Base-by-base conservation (phyloP, 2,797 vertebrate genomes). In the Lepidocolaptes lacrymiger region DNA sequence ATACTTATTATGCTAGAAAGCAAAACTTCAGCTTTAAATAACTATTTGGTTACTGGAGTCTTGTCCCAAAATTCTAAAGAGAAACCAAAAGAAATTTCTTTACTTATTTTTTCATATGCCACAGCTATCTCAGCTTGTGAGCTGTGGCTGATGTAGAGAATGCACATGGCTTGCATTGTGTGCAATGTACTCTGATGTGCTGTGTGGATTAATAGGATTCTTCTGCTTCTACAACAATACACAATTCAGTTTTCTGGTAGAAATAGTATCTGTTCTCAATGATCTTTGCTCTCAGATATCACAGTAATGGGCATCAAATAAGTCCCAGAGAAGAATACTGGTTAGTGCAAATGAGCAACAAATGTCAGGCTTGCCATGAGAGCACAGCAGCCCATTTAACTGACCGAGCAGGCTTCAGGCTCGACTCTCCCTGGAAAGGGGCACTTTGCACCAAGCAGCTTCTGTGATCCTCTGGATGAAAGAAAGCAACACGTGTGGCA, bases 261-360 rank as follows among this genome's bases (percentile, higher is more conserved):
- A 93, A 96, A 76, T 17, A 76, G 22, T 94, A 88, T 93, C 79
- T 93, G 89, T 64, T 88, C 91, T 85, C 74, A 93, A 76, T 76
- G 93, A 86, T 90, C 94, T 79, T 86, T 90, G 73, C 93, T 97
- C 95, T 96, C 96, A 87, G 88, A 93, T 96, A 90, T 88, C 89
- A 94, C 74, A 91, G 88, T 87, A 95, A 95, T 59, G 71, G 27
- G 20, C 77, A 91, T 89, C 91, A 95, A 93, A 95, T 61, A 84
- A 81, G 59, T 20, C 93, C 88, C 95, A 96, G 91, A 94, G 63
- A 81, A 69, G 49, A 91, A 26, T 14, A 64, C 30, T 77, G 51
- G 24, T 85, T 93, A 91, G 44, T 84, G 63, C 67, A 97, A 96
- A 96, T 93, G 37, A 96, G 48, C 91, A 96, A 89, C 95, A 96